These are phyloP conservation scores for Anoura caudifer DNA, from an alignment of 2,113 vertebrate genomes.

Conservation along the genomic window DNA sequence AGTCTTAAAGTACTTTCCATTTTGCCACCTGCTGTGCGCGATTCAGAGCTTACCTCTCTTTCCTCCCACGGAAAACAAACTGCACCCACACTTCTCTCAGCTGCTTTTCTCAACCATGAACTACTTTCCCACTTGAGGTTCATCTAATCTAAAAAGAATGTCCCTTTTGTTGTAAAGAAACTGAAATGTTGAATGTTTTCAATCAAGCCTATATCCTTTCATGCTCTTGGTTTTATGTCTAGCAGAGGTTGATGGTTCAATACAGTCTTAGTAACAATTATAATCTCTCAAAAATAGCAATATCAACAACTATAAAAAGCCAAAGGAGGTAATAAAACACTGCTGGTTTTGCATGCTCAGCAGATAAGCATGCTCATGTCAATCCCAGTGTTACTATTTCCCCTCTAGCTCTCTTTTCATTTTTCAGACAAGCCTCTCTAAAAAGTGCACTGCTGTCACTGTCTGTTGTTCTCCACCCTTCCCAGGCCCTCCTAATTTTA, in stretches of 20 bases:
- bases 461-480: not conserved
- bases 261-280: slow-evolving; percentile 41
- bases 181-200: slow-evolving; percentile 45
- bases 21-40: slow-evolving; percentile 57
- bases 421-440: not conserved
- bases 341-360: not conserved
- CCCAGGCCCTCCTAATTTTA: not conserved
- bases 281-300: slow-evolving; percentile 50
- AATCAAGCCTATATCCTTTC: slow-evolving; percentile 45
- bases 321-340: not conserved
- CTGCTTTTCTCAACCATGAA: slow-evolving; percentile 6
- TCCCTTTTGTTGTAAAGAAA: slow-evolving; percentile 21
- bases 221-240: slow-evolving; percentile 44
- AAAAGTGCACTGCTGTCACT: not conserved
- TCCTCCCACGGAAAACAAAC: slow-evolving; percentile 49
- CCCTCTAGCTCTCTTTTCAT: not conserved
- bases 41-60: slow-evolving; percentile 56
- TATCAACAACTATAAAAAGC: slow-evolving; percentile 36
- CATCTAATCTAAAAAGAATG: slow-evolving; percentile 67
- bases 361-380: not conserved
- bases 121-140: slow-evolving; percentile 39
- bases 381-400: not conserved
- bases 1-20: slow-evolving; percentile 67
- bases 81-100: not conserved
- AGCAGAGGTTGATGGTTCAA: slow-evolving; percentile 35